These are phyloP conservation scores for Daubentonia madagascariensis DNA, from an alignment of 2,113 vertebrate species.

Conservation along the genomic window DNA sequence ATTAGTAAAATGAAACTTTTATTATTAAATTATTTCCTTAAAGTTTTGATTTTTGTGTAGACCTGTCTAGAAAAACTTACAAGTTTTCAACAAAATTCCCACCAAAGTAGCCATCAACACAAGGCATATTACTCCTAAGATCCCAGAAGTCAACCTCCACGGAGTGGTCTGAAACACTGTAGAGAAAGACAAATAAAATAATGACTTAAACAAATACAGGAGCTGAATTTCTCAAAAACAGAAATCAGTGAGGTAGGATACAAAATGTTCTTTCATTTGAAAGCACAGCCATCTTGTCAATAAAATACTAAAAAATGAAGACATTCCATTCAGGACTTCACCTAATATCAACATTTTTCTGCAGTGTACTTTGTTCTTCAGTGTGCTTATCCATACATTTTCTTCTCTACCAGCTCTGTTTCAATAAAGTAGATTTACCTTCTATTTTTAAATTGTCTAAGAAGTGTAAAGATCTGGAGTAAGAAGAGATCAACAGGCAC, in stretches of 20 bases:
- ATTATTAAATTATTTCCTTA: not conserved
- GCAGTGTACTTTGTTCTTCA: not conserved
- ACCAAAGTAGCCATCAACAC: constrained; percentile 23
- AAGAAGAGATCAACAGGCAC: not conserved
- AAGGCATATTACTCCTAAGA: constrained; percentile 49
- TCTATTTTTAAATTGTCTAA: not conserved
- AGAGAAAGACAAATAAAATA: not conserved
- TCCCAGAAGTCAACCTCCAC: constrained; percentile 55
- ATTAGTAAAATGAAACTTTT: not conserved
- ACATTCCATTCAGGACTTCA: not conserved
- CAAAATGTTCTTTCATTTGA: not conserved
- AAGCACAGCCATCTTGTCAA: not conserved
- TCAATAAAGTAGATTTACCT: not conserved
- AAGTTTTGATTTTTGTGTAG: not conserved
- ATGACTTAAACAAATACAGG: not conserved
- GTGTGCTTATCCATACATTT: not conserved
- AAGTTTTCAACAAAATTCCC: constrained; percentile 29
- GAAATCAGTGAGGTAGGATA: not conserved
- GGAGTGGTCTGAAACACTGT: constrained; percentile 22
- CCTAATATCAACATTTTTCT: not conserved
- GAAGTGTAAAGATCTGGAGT: not conserved
- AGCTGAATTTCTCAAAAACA: not conserved
- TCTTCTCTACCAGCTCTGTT: not conserved
- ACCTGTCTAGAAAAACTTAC: constrained; percentile 49
- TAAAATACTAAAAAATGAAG: not conserved